phyloP scores from a whole-genome alignment of 1,140 invertebrate genomes.

The Plutomurus gul region DNA sequence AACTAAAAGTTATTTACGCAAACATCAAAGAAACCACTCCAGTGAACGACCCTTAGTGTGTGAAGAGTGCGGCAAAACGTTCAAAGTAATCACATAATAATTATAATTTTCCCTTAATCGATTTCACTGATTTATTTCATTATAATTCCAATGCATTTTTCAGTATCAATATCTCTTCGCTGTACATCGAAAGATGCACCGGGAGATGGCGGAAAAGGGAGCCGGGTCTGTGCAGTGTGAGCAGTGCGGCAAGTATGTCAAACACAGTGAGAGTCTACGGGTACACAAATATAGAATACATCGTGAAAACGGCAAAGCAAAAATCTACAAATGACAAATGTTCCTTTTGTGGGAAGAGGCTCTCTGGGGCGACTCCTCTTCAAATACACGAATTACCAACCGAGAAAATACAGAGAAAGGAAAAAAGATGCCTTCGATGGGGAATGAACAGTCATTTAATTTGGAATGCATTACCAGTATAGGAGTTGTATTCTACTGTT shows the following conservation, averaged over 20 bases:
- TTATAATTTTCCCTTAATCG: too few species aligned
- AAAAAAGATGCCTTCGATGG: too few species aligned
- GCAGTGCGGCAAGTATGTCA: background rate
- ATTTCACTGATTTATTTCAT: too few species aligned
- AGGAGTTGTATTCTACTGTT: too few species aligned
- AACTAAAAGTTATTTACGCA: background rate
- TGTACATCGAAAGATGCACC: background rate
- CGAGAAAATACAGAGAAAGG: too few species aligned
- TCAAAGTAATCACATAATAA: too few species aligned
- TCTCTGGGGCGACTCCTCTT: background rate
- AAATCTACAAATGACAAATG: background rate
- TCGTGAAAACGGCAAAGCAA: background rate
- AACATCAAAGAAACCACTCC: background rate
- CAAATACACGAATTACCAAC: background rate
- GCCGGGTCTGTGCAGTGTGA: background rate
- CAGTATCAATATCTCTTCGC: too few species aligned
- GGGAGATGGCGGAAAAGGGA: background rate
- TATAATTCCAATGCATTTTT: too few species aligned
- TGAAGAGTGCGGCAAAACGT: background rate
- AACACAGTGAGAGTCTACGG: background rate
- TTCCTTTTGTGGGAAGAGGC: background rate
- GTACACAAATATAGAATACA: background rate
- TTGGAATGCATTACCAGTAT: too few species aligned
- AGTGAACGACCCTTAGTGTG: background rate
- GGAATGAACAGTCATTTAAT: too few species aligned